phyloP scores from a whole-genome alignment of 92 coral and sea anemone genomes.

The Palythoa grandiflora region DNA sequence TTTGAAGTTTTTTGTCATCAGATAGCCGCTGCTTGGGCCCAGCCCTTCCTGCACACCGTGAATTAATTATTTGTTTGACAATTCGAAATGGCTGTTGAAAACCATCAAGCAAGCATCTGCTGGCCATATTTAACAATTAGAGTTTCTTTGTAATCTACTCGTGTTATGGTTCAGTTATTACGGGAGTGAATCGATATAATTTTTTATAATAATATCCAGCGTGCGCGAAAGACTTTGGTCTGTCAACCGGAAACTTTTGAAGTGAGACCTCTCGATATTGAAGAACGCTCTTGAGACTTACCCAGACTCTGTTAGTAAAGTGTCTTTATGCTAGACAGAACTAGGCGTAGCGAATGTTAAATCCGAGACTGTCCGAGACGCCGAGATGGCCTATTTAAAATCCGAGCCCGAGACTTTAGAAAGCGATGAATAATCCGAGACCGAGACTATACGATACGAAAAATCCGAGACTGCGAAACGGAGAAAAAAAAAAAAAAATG shows the following conservation, averaged over 20 bases:
- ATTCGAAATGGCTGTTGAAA: neutral
- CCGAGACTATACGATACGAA: no score
- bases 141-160: no score
- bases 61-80: slow-evolving; percentile 21
- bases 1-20: slow-evolving; percentile 25
- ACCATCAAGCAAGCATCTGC: neutral
- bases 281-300: neutral
- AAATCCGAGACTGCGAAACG: no score
- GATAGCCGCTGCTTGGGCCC: neutral
- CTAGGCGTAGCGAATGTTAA: no score
- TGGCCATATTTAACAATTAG: neutral
- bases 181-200: neutral
- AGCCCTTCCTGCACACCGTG: neutral
- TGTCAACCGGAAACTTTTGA: neutral
- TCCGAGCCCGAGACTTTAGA: no score
- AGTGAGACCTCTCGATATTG: neutral
- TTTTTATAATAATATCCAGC: neutral
- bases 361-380: no score
- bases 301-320: no score
- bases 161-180: neutral
- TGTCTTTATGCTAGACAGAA: no score
- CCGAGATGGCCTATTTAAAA: no score
- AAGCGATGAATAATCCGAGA: no score
- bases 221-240: neutral
- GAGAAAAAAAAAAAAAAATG: no score